Base-by-base conservation (phyloP, 2,113 vertebrate genomes). In the Oncorhynchus kisutch region DNA sequence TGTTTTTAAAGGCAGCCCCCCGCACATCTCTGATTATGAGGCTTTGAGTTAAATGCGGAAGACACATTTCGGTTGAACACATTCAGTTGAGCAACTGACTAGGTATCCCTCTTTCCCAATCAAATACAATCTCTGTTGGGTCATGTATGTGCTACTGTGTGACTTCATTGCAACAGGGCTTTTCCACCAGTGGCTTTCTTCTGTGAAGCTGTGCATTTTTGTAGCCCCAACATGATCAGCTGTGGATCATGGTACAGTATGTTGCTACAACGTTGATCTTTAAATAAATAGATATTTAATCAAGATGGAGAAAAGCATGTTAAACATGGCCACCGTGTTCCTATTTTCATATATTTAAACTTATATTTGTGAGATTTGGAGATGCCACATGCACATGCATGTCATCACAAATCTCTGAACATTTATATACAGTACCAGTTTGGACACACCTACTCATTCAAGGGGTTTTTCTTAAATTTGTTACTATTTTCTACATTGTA, bases 271-370 rank as follows among this genome's bases (percentile, higher is more conserved):
- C 5, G 12, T 18, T 18, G 51, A 54, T 18, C 51, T 3, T 54
- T 5, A 54, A 18, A 16, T 54, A 12, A 66, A 76, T 78, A 78
- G 67, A 62, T 64, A 64, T 64, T 75, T 73, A 45, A 60, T 68
- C 20, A 59, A 67, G 45, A 67, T 29, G n/a, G 72, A 39, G 70
- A 67, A 67, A 24, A 54, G 54, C 75, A 70, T n/a, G 64, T 84
- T 60, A 81, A 75, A 75, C 72, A 75, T 31, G 66, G 71, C 45
- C 71, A 62, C 9, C 74, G 22, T 24, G 59, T 77, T 81, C 81
- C 59, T 81, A 24, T 77, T 76, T 76, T 20, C 34, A 22, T 69
- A 11, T 24, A 24, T 67, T 14, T 57, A 64, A 57, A 60, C 20
- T 22, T 60, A 7, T 18, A 14, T 54, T 54, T 54, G 1, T 54